phyloP scores from a whole-genome alignment of 2,797 vertebrate genomes.

The Eptatretus atami region DNA sequence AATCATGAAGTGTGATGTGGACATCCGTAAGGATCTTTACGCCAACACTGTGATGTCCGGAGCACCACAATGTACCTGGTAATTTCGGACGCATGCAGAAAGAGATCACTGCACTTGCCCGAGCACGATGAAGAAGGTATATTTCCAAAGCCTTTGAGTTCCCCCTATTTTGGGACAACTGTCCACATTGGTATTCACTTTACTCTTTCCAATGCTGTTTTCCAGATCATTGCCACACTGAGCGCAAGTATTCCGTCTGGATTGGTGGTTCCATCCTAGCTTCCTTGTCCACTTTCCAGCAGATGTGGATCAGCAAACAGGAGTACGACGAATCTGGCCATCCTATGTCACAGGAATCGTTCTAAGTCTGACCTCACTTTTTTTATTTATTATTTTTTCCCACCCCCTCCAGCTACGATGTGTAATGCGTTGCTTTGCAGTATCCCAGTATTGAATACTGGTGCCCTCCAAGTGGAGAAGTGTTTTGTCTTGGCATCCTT shows the following conservation, averaged over 20 bases:
- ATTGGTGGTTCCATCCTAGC: constrained; percentile 62
- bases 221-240: constrained; percentile 87
- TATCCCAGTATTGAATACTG: no score
- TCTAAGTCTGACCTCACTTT: constrained; percentile 23
- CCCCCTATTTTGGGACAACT: not conserved
- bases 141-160: constrained; percentile 7
- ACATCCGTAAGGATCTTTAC: constrained; percentile 96
- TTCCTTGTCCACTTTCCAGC: constrained; percentile 46
- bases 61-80: constrained; percentile 96
- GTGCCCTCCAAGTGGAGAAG: no score
- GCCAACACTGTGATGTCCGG: constrained; percentile 97
- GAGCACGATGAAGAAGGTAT: constrained; percentile 98
- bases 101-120: constrained; percentile 87
- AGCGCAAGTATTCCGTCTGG: constrained; percentile 99
- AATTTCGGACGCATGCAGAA: constrained; percentile 99
- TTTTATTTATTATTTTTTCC: no score
- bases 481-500: no score
- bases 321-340: constrained; percentile 84
- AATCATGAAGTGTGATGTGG: constrained; percentile 96
- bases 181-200: not conserved
- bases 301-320: constrained; percentile 66
- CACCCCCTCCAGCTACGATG: no score
- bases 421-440: no score
- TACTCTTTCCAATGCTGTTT: not conserved
- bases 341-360: constrained; percentile 99